phyloP scores from a whole-genome alignment of 2,888 invertebrate species.

The Watsonalla cultraria region DNA sequence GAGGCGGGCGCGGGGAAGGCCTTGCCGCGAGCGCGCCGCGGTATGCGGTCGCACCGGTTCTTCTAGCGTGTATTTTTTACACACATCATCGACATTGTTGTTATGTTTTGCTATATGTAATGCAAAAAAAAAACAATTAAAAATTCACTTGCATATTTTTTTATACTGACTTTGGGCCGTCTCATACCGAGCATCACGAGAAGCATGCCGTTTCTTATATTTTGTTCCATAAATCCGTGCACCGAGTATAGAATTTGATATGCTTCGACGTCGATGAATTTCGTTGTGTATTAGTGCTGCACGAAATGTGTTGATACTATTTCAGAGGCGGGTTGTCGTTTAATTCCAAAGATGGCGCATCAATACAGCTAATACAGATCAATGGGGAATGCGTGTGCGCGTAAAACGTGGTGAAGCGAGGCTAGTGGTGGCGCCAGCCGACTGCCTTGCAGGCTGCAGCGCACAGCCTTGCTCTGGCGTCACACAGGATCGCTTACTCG shows the following conservation, averaged over 20 bases:
- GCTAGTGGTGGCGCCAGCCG: constrained; percentile 32
- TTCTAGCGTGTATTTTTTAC: constrained; percentile 75
- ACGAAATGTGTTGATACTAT: no score
- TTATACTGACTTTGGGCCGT: constrained; percentile 30
- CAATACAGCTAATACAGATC: not conserved
- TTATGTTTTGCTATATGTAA: constrained; percentile 64
- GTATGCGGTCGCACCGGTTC: constrained; percentile 78
- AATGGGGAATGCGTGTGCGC: constrained; percentile 20
- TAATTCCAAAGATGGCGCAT: not conserved
- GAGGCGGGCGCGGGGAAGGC: constrained; percentile 36
- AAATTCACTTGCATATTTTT: constrained; percentile 36
- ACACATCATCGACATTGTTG: constrained; percentile 75
- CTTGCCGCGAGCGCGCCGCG: constrained; percentile 70
- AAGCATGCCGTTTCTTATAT: constrained; percentile 13
- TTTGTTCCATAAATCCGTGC: constrained; percentile 22
- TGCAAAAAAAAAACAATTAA: constrained; percentile 55
- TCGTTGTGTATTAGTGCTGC: no score
- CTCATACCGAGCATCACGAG: constrained; percentile 22
- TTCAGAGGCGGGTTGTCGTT: no score
- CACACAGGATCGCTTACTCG: constrained; percentile 62
- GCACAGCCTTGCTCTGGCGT: constrained; percentile 56
- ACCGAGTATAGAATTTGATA: no score
- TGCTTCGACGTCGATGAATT: no score
- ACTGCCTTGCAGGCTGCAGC: constrained; percentile 43
- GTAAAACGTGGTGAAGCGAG: constrained; percentile 31